These are phyloP conservation scores for Grammomys surdaster DNA, from an alignment of 2,113 vertebrate species.

Conservation along the genomic window DNA sequence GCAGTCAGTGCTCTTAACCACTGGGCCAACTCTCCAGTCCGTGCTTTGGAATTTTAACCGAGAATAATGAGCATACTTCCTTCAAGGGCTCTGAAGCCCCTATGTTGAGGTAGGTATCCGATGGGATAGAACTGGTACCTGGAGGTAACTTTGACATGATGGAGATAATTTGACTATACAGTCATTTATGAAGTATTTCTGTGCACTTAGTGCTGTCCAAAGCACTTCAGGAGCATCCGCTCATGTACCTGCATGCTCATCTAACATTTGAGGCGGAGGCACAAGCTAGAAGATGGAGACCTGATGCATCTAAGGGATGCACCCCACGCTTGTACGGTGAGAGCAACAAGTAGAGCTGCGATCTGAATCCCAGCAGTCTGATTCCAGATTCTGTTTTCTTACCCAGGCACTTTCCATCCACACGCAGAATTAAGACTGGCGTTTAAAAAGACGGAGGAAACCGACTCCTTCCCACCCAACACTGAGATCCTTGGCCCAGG, in stretches of 20 bases:
- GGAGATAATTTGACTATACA: not conserved
- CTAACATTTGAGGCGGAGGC: not conserved
- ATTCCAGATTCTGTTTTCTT: not conserved
- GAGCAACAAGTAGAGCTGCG: not conserved
- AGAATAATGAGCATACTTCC: not conserved
- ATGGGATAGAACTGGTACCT: not conserved
- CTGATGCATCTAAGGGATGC: not conserved
- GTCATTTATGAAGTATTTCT: not conserved
- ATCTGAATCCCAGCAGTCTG: not conserved
- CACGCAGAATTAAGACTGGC: not conserved
- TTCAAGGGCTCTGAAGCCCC: not conserved
- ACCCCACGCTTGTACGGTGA: rapidly evolving
- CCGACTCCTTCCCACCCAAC: not conserved
- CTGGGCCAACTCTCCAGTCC: no score
- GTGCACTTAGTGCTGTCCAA: not conserved
- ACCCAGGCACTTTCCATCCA: not conserved
- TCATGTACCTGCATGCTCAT: not conserved
- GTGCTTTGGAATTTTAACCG: slow-evolving; percentile 5
- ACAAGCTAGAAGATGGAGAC: not conserved
- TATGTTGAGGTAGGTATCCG: not conserved
- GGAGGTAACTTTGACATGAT: not conserved
- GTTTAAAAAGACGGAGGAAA: slow-evolving; percentile 54
- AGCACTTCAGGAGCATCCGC: not conserved
- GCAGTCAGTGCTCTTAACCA: no score
- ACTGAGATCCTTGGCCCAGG: not conserved